A percentile compares a stretch with the other conserved stretches of the same genome.
Evolutionary conservation across 2,797 vertebrate genomes (phyloP).

Genomic region (Choloepus didactylus): DNA sequence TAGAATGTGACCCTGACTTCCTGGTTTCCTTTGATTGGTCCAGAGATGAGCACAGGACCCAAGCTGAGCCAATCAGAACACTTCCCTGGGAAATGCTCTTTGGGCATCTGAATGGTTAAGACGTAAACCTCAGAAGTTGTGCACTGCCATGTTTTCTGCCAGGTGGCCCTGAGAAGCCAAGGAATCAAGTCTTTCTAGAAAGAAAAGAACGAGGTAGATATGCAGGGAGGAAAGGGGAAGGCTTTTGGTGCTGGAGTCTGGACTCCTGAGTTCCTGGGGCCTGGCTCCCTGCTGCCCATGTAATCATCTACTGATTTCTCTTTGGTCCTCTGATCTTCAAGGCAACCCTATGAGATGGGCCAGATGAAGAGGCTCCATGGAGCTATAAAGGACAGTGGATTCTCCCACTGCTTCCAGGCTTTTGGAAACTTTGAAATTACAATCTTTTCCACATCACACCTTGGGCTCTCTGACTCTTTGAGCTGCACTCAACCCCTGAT

Average conservation of each 20-base stretch:
- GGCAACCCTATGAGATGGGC: background rate
- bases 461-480: background rate
- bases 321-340: background rate
- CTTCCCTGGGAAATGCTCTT: background rate
- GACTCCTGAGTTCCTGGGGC: too few relatives aligned
- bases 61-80: background rate
- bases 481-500: background rate
- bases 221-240: background rate
- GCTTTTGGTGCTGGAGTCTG: background rate
- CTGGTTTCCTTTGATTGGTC: background rate
- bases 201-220: background rate
- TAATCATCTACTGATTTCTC: background rate
- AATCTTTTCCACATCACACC: background rate
- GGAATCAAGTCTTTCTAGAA: background rate
- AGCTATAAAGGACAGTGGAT: background rate
- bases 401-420: background rate
- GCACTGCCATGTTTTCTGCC: rapidly evolving
- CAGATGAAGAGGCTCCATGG: background rate
- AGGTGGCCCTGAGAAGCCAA: background rate
- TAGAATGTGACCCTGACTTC: background rate
- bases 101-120: background rate
- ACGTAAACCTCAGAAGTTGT: background rate
- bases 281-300: background rate
- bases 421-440: background rate
- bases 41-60: background rate